A percentile compares a stretch with the other conserved stretches of the same genome.
These are phyloP conservation scores for Caenorhabditis doughertyi DNA, from an alignment of 2,888 invertebrate species.

Conservation along the genomic window DNA sequence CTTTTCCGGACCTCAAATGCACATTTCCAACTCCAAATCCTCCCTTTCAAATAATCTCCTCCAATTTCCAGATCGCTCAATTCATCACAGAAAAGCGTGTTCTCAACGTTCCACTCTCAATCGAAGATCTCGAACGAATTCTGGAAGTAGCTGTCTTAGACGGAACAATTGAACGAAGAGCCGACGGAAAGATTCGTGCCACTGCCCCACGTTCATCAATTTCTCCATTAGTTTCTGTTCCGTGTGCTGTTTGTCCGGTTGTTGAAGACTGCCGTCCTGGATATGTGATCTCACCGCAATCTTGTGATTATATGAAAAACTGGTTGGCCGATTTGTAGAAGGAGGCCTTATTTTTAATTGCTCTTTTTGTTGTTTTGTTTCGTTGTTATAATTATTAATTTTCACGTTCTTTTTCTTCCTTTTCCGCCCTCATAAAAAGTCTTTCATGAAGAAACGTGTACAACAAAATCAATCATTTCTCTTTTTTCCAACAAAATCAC, in stretches of 20 bases:
- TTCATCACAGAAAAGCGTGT: conserved; percentile 73
- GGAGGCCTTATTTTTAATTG: not conserved
- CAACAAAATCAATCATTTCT: not conserved
- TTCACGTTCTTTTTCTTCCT: not conserved
- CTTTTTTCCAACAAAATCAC: conserved; percentile 1
- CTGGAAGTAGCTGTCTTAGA: conserved; percentile 80
- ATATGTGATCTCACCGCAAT: conserved; percentile 79
- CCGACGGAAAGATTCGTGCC: conserved; percentile 72
- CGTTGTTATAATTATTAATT: conserved; percentile 16
- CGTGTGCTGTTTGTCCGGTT: conserved; percentile 81
- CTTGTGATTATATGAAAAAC: conserved; percentile 78
- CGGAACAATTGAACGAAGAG: conserved; percentile 76
- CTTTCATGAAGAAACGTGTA: not conserved
- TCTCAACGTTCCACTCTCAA: conserved; percentile 69
- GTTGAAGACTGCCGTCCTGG: conserved; percentile 79
- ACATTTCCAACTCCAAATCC: no score
- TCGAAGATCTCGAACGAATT: conserved; percentile 73
- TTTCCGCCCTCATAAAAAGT: not conserved
- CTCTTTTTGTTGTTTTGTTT: conserved; percentile 26
- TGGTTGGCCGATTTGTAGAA: conserved; percentile 67
- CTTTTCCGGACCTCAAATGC: no score
- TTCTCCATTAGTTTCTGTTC: conserved; percentile 73
- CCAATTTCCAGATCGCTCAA: conserved; percentile 66
- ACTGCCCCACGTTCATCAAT: conserved; percentile 43
- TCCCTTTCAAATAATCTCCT: not conserved